Conservation (phyloP, 2,888 invertebrate species). For the Xanthorhoe spadicearia region DNA sequence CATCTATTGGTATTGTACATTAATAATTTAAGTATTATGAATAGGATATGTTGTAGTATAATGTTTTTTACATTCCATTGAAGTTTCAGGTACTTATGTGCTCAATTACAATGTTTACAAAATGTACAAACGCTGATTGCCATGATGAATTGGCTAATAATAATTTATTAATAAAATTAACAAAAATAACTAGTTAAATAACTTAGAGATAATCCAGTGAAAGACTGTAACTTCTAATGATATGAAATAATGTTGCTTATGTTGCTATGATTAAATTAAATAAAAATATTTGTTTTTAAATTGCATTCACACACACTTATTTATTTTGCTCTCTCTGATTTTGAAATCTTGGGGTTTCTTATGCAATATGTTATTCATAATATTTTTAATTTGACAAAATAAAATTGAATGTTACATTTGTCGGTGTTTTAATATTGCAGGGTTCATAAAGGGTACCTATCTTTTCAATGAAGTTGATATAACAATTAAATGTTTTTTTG, state of each 20-base stretch:
- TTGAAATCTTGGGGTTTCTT: neutral
- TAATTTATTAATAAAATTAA: conserved; percentile 1
- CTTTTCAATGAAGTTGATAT: no score
- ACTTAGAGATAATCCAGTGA: conserved; percentile 20
- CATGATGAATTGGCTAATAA: conserved; percentile 7
- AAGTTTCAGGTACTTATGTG: conserved; percentile 20
- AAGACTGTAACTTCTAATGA: conserved; percentile 19
- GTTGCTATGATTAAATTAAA: conserved; percentile 10
- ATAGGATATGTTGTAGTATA: conserved; percentile 31
- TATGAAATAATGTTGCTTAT: conserved; percentile 4
- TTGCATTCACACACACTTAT: neutral
- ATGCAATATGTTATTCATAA: conserved; percentile 33
- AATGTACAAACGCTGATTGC: conserved; percentile 17
- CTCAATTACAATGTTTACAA: conserved; percentile 30
- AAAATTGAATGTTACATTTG: conserved; percentile 21
- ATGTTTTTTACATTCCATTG: conserved; percentile 38
- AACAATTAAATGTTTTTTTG: no score
- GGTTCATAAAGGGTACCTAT: no score
- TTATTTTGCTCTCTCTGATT: conserved; percentile 4
- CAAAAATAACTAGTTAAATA: conserved; percentile 3
- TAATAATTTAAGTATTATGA: conserved; percentile 37
- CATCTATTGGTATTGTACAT: conserved; percentile 33
- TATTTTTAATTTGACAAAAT: conserved; percentile 34
- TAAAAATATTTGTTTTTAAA: neutral
- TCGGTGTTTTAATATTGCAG: conserved; percentile 24